Base-by-base conservation (phyloP, 2,113 vertebrate genomes). In the Hipposideros armiger region DNA sequence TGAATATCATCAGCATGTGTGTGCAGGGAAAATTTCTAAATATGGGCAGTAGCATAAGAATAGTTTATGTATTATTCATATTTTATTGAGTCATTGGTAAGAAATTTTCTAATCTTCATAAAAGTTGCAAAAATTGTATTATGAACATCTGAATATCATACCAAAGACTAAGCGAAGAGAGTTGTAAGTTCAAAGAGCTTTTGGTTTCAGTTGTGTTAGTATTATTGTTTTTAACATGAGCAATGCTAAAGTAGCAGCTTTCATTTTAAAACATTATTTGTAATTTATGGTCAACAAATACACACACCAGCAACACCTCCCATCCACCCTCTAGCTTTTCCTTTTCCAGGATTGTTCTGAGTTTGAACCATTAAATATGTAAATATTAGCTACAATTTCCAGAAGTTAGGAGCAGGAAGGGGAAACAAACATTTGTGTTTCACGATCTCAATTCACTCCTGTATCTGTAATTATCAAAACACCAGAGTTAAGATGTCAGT, bases 231-330 rank as follows among this genome's bases (percentile, higher is more conserved):
- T 67, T 62, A 50, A 73, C 80, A 42, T 11, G 42, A 22, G 32
- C 30, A 50, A 13, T 54, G 11, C 15, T 76, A 32, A 19, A 47
- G 1, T 8, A 15, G 72, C 14, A 22, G 13, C 4, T 85, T 82
- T 91, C 11, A 87, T 80, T 80, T 90, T 52, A 30, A 54, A 73
- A 77, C 77, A 87, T 26, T 82, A 54, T 84, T 67, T 87, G 13
- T 58, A 50, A 76, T 56, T 85, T 76, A 13, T 93, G 5, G 11
- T 77, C 45, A 87, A 7, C 24, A 95, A 24, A 94, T 70, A 67
- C 10, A 85, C 1, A 40, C 13, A 83, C 3, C 6, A n/a, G 40
- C 15, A 85, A 20, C 0, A 28, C 56, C 4, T 52, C 4, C 7
- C 2, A 76, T 11, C 0, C 4, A 62, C 8, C 2, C 30, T 9